These are phyloP conservation scores for Hydrochoerus hydrochaeris DNA, from an alignment of 2,113 vertebrate genomes.

Conservation along the genomic window DNA sequence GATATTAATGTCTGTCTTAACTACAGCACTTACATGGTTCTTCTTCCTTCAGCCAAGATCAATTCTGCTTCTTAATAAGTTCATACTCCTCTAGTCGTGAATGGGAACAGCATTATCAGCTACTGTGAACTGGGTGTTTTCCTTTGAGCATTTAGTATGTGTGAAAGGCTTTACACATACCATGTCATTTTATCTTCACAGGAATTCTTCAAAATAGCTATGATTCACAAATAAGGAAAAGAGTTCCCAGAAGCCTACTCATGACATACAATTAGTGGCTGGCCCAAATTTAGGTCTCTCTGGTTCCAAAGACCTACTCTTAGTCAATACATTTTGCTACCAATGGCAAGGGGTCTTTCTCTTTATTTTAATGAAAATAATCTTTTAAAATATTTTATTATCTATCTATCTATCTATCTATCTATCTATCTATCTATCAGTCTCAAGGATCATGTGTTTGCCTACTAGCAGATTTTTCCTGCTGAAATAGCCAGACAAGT, in stretches of 20 bases:
- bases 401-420: background rate
- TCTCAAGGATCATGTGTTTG: background rate
- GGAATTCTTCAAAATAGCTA: background rate
- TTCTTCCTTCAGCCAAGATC: background rate
- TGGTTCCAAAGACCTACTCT: background rate
- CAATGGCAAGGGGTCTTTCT: background rate
- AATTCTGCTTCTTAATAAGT: background rate
- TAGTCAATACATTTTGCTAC: background rate
- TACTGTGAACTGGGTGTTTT: background rate
- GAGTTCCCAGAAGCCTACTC: background rate
- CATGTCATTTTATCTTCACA: background rate
- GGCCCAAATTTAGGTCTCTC: background rate
- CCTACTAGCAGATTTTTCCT: background rate
- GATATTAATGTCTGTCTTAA: background rate
- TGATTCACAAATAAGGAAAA: background rate
- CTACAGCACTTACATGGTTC: background rate
- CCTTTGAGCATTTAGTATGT: background rate
- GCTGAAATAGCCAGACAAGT: background rate
- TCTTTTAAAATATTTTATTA: background rate
- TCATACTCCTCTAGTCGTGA: background rate
- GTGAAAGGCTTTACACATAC: background rate
- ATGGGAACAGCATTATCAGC: background rate
- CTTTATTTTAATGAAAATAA: background rate
- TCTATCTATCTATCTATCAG: background rate
- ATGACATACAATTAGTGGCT: background rate